Evolutionary conservation across 2,888 invertebrate genomes (phyloP), one percentile per base, ranked within the genome.

Genomic region (Andricus curvator): DNA sequence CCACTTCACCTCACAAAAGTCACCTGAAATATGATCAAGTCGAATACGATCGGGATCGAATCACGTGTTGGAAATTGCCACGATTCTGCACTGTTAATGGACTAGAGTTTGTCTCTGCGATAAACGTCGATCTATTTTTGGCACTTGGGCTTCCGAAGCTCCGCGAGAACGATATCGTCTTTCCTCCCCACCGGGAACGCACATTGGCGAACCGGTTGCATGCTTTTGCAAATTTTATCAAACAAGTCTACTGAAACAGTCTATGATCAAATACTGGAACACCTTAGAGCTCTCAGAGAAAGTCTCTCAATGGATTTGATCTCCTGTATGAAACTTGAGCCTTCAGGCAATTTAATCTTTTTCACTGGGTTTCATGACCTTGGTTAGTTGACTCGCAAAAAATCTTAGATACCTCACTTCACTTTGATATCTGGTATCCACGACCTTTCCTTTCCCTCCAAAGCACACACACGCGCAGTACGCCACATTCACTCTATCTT

Each of bases 381-480:
- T 74, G 74, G 15, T 33, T n/a, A 13, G n/a, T 25, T 56, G 22
- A 56, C 51, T 51, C 20, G 51, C 70, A 37, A 33, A 56, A 56
- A 74, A n/a, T 33, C 29, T 29, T n/a, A 67, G 67, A 67, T 67
- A 67, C 41, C 41, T 51, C 70, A 56, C 74, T 74, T 74, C 37
- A 74, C 56, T 74, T 37, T 56, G 44, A 44, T 56, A 74, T 74
- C 74, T 56, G 74, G 74, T 74, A 56, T 56, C 56, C 29, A 70
- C 25, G 64, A 64, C 64, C 64, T 64, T 44, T 44, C 70, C 70
- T 37, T 74, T 74, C 44, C 67, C 78, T 60, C 41, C 56, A 60
- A 78, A 25, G 62, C 62, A 60, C 56, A 78, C 68, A 68, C 78
- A 66, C 78, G 68, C 78, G 56, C 68, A 68, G 56, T 78, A 33